A percentile compares a stretch with the other conserved stretches of the same genome.
These are phyloP conservation scores for Pseudopipra pipra DNA, from an alignment of 2,113 vertebrate genomes.

Conservation along the genomic window DNA sequence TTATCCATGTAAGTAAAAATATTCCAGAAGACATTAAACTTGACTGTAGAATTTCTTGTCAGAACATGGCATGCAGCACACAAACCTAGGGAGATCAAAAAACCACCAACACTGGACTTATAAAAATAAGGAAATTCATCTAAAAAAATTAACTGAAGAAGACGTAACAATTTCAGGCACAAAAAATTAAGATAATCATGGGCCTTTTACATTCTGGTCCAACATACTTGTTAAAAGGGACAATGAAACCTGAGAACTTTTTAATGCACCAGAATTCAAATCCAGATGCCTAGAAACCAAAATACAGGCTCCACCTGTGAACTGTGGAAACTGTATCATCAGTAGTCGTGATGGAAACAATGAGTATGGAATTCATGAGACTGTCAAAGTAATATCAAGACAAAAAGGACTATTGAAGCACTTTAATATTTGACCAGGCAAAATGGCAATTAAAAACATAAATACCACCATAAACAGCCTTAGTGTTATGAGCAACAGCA, in stretches of 20 bases:
- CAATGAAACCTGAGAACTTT: background rate
- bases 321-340: background rate
- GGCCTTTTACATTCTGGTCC: background rate
- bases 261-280: background rate
- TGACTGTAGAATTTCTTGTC: constrained; percentile 31
- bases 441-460: background rate
- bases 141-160: background rate
- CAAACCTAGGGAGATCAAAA: background rate
- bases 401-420: background rate
- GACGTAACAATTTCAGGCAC: background rate
- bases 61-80: background rate
- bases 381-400: background rate
- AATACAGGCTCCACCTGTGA: background rate
- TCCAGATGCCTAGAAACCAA: background rate
- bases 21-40: constrained; percentile 48
- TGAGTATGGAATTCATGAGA: background rate
- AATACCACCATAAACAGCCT: background rate
- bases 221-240: background rate
- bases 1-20: constrained; percentile 59
- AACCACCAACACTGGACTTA: background rate
- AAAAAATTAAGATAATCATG: background rate
- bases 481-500: background rate
- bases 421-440: background rate
- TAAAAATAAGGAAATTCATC: background rate
- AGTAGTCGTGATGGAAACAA: fast-evolving